Base-by-base conservation (phyloP, 2,797 vertebrate species). In the Xyrichtys novacula region DNA sequence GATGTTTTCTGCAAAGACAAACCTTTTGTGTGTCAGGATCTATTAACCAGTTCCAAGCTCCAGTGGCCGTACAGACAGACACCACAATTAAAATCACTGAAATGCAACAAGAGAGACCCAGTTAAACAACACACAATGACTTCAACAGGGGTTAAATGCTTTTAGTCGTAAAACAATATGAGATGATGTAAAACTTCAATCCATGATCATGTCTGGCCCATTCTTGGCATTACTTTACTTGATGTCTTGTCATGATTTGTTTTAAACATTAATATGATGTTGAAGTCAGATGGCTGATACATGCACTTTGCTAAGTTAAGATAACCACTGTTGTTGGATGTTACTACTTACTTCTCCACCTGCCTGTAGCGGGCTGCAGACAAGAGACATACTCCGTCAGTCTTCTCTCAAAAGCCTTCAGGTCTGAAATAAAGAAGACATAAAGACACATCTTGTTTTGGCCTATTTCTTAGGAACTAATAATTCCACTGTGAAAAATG, bases 21-120 rank as follows among this genome's bases (percentile, higher is more conserved):
- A 99, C 98, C 95, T 99, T 99, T 80, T 99, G 98, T 78, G 98
- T 99, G 88, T 99, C 98, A 0, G 98, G 98, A 71, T 99, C 98
- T 94, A 99, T 99, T 85, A 99, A 91, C 98, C 98, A 99, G 90
- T 99, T 99, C 98, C 98, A 99, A 60, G 98, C 98, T 67, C 98
- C 98, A 25, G 98, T 99, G 49, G 98, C 97, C 66, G 97, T 99
- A 86, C 98, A 99, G 39, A 99, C 98, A 63, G 98, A 99, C 16
- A 99, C 96, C 83, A 99, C 97, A 83, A 99, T 99, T 61, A 99
- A 93, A 89, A 99, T 97, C 97, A 99, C 98, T 99, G 90, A 74
- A 84, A 86, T 54, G 83, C 67, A 11, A 68, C 5, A 42, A 4
- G 6, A 40, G 0, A 52, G 14, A 56, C 1, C 0, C 12, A 52